Evolutionary conservation across 1,140 invertebrate genomes (phyloP).

Genomic region (Wiebesia pumilae): DNA sequence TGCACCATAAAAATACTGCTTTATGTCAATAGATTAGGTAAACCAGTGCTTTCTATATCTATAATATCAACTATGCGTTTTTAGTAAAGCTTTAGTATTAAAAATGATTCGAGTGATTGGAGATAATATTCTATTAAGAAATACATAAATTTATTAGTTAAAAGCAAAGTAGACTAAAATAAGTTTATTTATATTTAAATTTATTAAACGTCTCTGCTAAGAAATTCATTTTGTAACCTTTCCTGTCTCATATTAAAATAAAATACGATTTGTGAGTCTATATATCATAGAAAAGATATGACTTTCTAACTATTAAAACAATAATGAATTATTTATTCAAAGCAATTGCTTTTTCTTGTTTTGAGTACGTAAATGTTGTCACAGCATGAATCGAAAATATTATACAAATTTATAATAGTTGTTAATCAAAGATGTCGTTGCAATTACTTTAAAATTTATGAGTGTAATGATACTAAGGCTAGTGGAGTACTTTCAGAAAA

Average conservation of each 20-base stretch:
- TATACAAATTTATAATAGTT: background rate
- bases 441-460: background rate
- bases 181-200: too few relatives aligned
- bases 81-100: background rate
- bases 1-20: background rate
- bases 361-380: background rate
- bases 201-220: too few relatives aligned
- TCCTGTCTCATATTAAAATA: background rate
- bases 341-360: background rate
- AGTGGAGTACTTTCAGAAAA: background rate
- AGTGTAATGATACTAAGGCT: background rate
- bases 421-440: background rate
- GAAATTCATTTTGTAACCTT: too few relatives aligned
- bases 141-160: too few relatives aligned
- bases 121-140: too few relatives aligned
- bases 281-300: background rate
- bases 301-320: background rate
- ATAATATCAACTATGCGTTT: background rate
- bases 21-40: background rate
- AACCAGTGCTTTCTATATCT: background rate
- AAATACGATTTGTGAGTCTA: background rate
- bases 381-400: background rate
- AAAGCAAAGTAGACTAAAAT: too few relatives aligned
- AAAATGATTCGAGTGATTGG: slow-evolving; percentile 6
- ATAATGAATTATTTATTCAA: background rate